A percentile compares a stretch with the other conserved stretches of the same genome.
Evolutionary conservation across 2,888 invertebrate genomes (phyloP).

Genomic region (Xestia ashworthii): DNA sequence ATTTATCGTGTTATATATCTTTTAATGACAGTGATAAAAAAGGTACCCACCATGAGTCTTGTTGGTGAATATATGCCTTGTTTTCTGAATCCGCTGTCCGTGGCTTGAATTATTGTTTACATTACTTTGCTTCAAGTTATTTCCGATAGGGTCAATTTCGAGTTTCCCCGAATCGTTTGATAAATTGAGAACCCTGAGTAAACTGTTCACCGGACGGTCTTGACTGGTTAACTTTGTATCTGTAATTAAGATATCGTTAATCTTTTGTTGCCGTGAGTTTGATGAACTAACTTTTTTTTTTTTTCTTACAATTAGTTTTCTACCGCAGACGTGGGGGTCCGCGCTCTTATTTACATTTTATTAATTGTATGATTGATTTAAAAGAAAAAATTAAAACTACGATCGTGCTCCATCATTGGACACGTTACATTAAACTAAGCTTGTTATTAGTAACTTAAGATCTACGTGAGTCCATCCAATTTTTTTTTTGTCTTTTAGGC

Average conservation of each 20-base stretch:
- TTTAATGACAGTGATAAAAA: neutral
- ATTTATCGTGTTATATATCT: no score
- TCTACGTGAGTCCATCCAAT: no score
- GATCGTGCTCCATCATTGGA: no score
- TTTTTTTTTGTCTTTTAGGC: no score
- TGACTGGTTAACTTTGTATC: constrained; percentile 65
- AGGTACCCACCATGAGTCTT: constrained; percentile 71
- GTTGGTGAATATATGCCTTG: constrained; percentile 74
- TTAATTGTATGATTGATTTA: no score
- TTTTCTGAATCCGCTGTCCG: constrained; percentile 75
- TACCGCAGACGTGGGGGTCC: no score
- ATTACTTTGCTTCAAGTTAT: constrained; percentile 73
- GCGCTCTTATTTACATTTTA: no score
- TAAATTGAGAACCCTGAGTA: constrained; percentile 81
- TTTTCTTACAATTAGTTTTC: no score
- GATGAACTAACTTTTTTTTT: no score
- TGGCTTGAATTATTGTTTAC: constrained; percentile 65
- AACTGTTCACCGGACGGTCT: constrained; percentile 72
- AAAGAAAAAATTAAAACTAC: no score
- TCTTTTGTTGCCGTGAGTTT: constrained; percentile 16
- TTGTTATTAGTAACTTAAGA: no score
- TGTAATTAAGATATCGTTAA: constrained; percentile 67
- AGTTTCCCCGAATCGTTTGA: constrained; percentile 76
- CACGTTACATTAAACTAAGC: no score
- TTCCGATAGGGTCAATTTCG: constrained; percentile 78